phyloP scores from a whole-genome alignment of 2,888 invertebrate genomes.

The Heliconius erato region DNA sequence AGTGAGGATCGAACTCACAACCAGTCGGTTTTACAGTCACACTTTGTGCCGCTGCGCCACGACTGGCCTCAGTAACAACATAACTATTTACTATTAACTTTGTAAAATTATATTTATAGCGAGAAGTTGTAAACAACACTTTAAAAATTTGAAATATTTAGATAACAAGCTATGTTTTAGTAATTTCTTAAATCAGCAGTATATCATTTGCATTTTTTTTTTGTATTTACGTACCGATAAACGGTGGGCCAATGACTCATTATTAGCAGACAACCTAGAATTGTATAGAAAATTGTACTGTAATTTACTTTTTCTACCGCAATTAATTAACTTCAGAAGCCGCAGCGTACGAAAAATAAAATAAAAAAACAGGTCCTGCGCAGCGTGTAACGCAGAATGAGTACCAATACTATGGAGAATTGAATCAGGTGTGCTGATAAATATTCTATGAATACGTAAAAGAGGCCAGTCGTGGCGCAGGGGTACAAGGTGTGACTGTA shows the following conservation, averaged over 20 bases:
- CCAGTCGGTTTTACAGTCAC: no score
- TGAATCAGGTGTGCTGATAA: constrained; percentile 13
- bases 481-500: no score
- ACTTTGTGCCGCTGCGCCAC: no score
- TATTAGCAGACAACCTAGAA: constrained; percentile 8
- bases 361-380: background rate
- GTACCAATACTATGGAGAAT: constrained; percentile 12
- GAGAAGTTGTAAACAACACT: background rate
- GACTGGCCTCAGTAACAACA: no score
- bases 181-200: background rate
- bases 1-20: no score
- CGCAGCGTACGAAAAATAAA: constrained; percentile 16
- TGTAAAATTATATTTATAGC: no score
- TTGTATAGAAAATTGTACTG: constrained; percentile 9
- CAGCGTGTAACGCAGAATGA: background rate
- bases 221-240: constrained; percentile 12
- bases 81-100: no score
- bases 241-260: constrained; percentile 5
- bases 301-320: constrained; percentile 16
- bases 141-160: background rate
- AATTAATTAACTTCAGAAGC: constrained; percentile 14
- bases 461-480: constrained; percentile 36
- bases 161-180: background rate
- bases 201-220: constrained; percentile 7
- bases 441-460: constrained; percentile 27